These are phyloP conservation scores for Himalopsyche anomala DNA, from an alignment of 2,888 invertebrate genomes.

Conservation along the genomic window DNA sequence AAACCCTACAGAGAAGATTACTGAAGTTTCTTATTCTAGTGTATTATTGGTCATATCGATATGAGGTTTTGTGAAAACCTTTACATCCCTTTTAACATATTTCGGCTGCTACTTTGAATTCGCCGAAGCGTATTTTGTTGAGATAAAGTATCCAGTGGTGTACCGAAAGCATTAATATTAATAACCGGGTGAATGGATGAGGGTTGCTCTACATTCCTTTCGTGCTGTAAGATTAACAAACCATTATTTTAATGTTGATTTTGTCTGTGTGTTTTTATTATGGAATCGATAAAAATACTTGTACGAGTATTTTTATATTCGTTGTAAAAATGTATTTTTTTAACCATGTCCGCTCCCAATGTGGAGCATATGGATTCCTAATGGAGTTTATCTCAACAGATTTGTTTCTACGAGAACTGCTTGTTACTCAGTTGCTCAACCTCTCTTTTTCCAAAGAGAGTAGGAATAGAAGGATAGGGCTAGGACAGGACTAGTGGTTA, in stretches of 20 bases:
- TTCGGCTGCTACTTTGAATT: background rate
- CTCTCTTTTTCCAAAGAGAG: no score
- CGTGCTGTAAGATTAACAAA: background rate
- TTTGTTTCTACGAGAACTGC: no score
- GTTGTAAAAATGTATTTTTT: no score
- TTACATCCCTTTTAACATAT: background rate
- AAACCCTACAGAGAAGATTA: background rate
- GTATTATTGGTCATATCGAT: slow-evolving; percentile 20
- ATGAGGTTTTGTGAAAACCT: background rate
- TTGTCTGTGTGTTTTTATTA: no score
- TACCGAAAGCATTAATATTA: background rate
- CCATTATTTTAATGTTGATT: background rate
- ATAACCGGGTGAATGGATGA: background rate
- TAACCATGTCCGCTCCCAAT: no score
- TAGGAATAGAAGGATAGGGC: no score
- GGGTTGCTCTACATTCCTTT: background rate
- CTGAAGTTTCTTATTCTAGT: background rate
- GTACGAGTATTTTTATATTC: no score
- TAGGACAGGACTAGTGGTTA: no score
- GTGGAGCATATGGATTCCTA: no score
- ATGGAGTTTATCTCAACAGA: no score
- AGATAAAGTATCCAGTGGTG: slow-evolving; percentile 23
- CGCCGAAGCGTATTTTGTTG: background rate
- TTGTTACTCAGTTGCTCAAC: no score
- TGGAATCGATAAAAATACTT: no score